Percentiles rank a stretch among this genome's conserved stretches.
Conservation (phyloP, 1,140 invertebrate species). For the Helicorthomorpha holstii region DNA sequence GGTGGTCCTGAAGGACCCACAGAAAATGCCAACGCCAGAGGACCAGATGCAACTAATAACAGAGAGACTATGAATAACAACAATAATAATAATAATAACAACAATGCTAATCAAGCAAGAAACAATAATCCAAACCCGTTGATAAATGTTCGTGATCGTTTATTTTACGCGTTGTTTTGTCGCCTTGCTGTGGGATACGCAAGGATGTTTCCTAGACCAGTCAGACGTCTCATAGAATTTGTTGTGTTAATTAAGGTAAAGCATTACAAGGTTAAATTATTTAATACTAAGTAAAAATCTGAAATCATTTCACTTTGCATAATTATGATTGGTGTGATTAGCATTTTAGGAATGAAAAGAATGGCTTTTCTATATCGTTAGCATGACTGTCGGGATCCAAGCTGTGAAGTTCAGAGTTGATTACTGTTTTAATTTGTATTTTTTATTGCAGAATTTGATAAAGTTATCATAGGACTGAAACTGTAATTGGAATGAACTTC, state of each 20-base stretch:
- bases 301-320: too few species aligned
- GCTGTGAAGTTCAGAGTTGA: too few species aligned
- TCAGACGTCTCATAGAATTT: slow-evolving; percentile 79
- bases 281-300: not conserved
- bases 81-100: slow-evolving; percentile 10
- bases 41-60: too few species aligned
- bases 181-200: slow-evolving; percentile 79
- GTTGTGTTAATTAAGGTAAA: slow-evolving; percentile 65
- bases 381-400: too few species aligned
- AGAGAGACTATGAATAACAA: too few species aligned
- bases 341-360: not conserved
- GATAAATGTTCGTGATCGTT: slow-evolving; percentile 64
- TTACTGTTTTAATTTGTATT: too few species aligned
- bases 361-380: not conserved
- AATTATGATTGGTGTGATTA: not conserved
- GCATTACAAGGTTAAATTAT: not conserved
- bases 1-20: not conserved
- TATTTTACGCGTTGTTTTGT: slow-evolving; percentile 92
- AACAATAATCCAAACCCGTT: slow-evolving; percentile 41
- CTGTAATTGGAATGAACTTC: too few species aligned
- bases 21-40: too few species aligned
- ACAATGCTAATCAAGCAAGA: slow-evolving; percentile 16
- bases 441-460: too few species aligned
- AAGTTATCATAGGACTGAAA: too few species aligned
- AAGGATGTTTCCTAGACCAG: slow-evolving; percentile 62